Base-by-base conservation (phyloP, 1,140 invertebrate genomes). In the Leucophenga varia region DNA sequence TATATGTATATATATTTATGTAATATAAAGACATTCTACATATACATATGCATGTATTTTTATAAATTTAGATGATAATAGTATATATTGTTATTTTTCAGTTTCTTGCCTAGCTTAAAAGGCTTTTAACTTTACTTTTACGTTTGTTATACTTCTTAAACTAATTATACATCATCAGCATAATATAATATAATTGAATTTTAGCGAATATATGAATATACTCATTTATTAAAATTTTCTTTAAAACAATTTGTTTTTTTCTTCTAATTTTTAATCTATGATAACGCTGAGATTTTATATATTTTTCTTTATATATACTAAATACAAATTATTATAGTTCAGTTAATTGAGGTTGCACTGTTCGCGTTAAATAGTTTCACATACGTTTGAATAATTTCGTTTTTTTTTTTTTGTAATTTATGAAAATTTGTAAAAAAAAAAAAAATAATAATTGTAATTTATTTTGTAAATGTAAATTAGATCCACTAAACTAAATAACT, bases 401-500 rank as follows among this genome's bases (percentile, higher is more conserved):
- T n/a, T n/a, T n/a, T n/a, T n/a, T n/a, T n/a, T n/a, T n/a, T n/a
- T n/a, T n/a, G n/a, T n/a, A n/a, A n/a, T n/a, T n/a, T n/a, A n/a
- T n/a, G n/a, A n/a, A n/a, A n/a, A n/a, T n/a, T n/a, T n/a, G n/a
- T n/a, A n/a, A n/a, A n/a, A n/a, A n/a, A n/a, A n/a, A n/a, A n/a
- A n/a, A n/a, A n/a, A n/a, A n/a, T n/a, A n/a, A n/a, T n/a, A n/a
- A n/a, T n/a, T n/a, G n/a, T n/a, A n/a, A n/a, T n/a, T n/a, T n/a
- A n/a, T n/a, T n/a, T n/a, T n/a, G n/a, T n/a, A n/a, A n/a, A n/a
- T n/a, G n/a, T n/a, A n/a, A n/a, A n/a, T n/a, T n/a, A n/a, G n/a
- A n/a, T n/a, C n/a, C n/a, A n/a, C n/a, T n/a, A 25, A 65, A 67
- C 63, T 65, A 67, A 59, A 67, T 65, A 65, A 65, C 63, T 65